Conservation (phyloP, 2,888 invertebrate genomes). For the Polietes domitor region DNA sequence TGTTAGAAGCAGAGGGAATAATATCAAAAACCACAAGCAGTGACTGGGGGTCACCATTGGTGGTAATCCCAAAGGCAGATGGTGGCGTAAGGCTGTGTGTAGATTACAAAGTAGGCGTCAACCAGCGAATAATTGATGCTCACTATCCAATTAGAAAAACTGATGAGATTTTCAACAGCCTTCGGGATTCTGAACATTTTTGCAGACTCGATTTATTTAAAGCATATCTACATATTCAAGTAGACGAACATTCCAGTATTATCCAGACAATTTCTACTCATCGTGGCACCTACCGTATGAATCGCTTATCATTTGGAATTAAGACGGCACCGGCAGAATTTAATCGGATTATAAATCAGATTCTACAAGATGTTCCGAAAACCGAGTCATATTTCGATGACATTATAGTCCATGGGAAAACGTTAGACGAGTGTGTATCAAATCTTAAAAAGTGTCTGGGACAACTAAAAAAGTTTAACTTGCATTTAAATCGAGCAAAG, state of each 20-base stretch:
- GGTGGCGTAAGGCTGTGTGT: slow-evolving; percentile 33
- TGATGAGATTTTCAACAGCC: slow-evolving; percentile 48
- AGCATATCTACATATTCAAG: slow-evolving; percentile 38
- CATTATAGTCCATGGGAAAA: slow-evolving; percentile 39
- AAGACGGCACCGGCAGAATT: no score
- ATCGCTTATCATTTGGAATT: slow-evolving; percentile 49
- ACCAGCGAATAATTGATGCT: slow-evolving; percentile 20
- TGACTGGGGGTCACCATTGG: no score
- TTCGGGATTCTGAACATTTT: slow-evolving; percentile 46
- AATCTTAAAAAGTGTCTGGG: slow-evolving; percentile 52
- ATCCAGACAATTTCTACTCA: slow-evolving; percentile 50
- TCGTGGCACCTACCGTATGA: slow-evolving; percentile 45
- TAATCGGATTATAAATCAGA: slow-evolving; percentile 62
- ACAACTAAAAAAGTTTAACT: slow-evolving; percentile 48
- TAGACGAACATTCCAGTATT: slow-evolving; percentile 35
- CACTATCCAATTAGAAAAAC: slow-evolving; percentile 37
- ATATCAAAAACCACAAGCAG: no score
- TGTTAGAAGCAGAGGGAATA: slow-evolving; percentile 26
- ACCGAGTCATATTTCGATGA: slow-evolving; percentile 59
- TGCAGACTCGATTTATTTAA: slow-evolving; percentile 41
- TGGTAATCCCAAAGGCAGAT: no score
- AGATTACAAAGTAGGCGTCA: slow-evolving; percentile 35
- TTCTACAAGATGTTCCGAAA: slow-evolving; percentile 40
- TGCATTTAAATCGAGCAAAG: slow-evolving; percentile 56
- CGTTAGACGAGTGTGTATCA: slow-evolving; percentile 52